Conservation (phyloP, 37 sponge, comb jelly and placozoan genomes). For the Spongilla lacustris region DNA sequence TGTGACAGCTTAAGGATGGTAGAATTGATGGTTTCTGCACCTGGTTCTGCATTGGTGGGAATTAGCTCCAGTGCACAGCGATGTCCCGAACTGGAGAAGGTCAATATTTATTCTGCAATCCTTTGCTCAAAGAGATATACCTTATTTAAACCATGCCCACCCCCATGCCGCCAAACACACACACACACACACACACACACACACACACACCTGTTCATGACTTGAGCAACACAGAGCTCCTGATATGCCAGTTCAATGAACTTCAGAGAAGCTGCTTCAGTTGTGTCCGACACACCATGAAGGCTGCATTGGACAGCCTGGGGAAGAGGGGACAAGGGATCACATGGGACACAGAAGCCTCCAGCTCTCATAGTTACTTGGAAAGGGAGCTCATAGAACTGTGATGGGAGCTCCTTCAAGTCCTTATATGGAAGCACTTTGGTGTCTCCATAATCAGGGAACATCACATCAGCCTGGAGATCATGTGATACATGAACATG, state of each 20-base stretch:
- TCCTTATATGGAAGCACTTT: slow-evolving; percentile 14
- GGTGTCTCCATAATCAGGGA: slow-evolving; percentile 74
- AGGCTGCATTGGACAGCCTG: slow-evolving; percentile 68
- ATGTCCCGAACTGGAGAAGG: slow-evolving; percentile 38
- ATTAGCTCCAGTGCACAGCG: slow-evolving; percentile 55
- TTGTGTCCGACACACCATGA: slow-evolving; percentile 23
- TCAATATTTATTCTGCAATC: too few relatives aligned
- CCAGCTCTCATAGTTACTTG: slow-evolving; percentile 34
- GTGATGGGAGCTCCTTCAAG: slow-evolving; percentile 40
- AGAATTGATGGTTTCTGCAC: slow-evolving; percentile 47
- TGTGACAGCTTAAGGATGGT: slow-evolving; percentile 26
- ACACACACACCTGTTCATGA: slow-evolving; percentile 48
- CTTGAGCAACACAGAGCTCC: slow-evolving; percentile 32
- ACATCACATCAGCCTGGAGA: slow-evolving; percentile 9
- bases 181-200: slow-evolving; percentile 3
- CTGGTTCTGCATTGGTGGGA: slow-evolving; percentile 17
- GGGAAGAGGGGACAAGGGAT: background rate
- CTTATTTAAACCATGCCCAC: background rate
- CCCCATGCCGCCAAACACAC: background rate
- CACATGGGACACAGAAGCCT: background rate
- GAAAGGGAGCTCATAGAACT: slow-evolving; percentile 64
- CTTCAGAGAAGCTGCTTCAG: slow-evolving; percentile 17
- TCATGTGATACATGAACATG: background rate
- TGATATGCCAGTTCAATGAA: slow-evolving; percentile 30
- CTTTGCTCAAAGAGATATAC: too few relatives aligned